These are phyloP conservation scores for Panagrolaimus sp. DNA, from an alignment of 1,140 invertebrate genomes.

Conservation along the genomic window DNA sequence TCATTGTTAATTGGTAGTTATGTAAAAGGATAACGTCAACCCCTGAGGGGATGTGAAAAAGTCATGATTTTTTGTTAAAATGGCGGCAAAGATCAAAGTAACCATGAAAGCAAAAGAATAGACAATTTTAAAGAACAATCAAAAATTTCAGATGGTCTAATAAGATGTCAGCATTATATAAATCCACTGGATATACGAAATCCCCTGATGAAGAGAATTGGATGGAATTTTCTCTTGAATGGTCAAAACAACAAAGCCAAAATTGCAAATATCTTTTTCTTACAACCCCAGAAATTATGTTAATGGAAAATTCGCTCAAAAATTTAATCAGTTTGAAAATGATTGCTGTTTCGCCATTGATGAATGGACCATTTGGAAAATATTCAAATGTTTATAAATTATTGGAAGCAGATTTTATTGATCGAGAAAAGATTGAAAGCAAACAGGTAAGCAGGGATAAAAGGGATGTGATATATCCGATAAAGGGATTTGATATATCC, in stretches of 20 bases:
- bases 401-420: slow-evolving; percentile 17
- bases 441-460: slow-evolving; percentile 24
- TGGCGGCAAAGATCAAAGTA: too few relatives aligned
- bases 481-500: too few relatives aligned
- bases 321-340: slow-evolving; percentile 66
- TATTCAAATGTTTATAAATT: slow-evolving; percentile 39
- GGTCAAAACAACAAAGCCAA: slow-evolving; percentile 70
- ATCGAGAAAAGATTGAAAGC: slow-evolving; percentile 15
- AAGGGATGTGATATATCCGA: too few relatives aligned
- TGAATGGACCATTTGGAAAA: slow-evolving; percentile 29
- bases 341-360: slow-evolving; percentile 62
- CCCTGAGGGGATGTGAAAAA: too few relatives aligned
- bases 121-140: not conserved
- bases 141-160: slow-evolving; percentile 75
- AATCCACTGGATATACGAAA: slow-evolving; percentile 70
- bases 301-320: slow-evolving; percentile 70
- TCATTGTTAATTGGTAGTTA: too few relatives aligned
- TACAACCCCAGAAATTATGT: slow-evolving; percentile 70
- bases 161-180: slow-evolving; percentile 68
- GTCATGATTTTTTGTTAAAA: too few relatives aligned
- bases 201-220: slow-evolving; percentile 67
- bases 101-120: too few relatives aligned
- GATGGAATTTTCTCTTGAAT: slow-evolving; percentile 72
- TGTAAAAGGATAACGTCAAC: too few relatives aligned
- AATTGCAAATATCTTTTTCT: slow-evolving; percentile 76